These are phyloP conservation scores for Taenaris catops DNA, from an alignment of 2,888 invertebrate genomes.

Conservation along the genomic window DNA sequence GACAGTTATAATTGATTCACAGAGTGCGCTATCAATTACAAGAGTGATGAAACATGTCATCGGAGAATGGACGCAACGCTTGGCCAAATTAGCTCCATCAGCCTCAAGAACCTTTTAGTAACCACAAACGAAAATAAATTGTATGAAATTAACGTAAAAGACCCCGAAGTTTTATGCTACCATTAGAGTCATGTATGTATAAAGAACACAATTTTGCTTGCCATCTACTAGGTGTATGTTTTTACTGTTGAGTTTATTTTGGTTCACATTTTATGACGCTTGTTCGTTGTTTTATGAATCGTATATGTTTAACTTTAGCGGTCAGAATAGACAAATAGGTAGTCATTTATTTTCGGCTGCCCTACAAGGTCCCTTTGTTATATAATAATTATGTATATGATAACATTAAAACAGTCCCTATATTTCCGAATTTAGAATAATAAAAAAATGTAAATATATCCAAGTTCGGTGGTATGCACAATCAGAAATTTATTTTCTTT, in stretches of 20 bases:
- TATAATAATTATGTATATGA: no score
- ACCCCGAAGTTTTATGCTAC: conserved; percentile 8
- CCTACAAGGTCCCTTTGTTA: no score
- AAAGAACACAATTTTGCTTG: conserved; percentile 1
- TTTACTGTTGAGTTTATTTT: conserved; percentile 4
- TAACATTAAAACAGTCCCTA: no score
- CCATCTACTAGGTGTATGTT: background rate
- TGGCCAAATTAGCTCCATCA: conserved; percentile 14
- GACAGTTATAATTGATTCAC: conserved; percentile 71
- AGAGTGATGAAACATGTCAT: conserved; percentile 42
- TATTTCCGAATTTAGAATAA: no score
- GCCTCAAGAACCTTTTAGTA: conserved; percentile 10
- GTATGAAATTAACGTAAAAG: conserved; percentile 11
- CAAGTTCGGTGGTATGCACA: no score
- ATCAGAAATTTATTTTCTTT: no score
- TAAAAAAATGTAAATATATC: no score
- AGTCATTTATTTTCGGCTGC: no score
- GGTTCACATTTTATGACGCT: conserved; percentile 2
- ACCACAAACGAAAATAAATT: conserved; percentile 16
- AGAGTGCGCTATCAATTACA: conserved; percentile 58
- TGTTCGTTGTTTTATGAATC: conserved; percentile 2
- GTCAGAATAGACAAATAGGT: background rate
- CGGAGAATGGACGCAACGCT: conserved; percentile 11
- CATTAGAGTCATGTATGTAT: conserved; percentile 2
- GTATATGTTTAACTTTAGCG: background rate